These are phyloP conservation scores for Salpingus planirostris DNA, from an alignment of 2,888 invertebrate genomes.

Conservation along the genomic window DNA sequence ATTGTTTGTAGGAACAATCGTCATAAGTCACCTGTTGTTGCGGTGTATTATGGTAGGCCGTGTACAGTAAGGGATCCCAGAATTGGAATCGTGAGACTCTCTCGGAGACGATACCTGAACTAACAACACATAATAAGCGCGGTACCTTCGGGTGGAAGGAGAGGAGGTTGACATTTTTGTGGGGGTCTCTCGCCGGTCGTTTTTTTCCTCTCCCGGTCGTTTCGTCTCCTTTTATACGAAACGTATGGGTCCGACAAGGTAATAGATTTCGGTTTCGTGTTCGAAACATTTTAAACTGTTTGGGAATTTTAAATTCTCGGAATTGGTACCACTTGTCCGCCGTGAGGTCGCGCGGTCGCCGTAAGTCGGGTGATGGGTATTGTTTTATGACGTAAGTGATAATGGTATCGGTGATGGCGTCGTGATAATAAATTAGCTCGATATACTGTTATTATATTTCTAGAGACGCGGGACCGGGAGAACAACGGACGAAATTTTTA, in stretches of 20 bases:
- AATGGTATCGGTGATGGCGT: no score
- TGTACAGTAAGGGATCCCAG: no score
- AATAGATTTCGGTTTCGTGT: slow-evolving; percentile 42
- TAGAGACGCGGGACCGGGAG: no score
- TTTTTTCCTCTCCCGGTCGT: no score
- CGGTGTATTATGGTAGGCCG: no score
- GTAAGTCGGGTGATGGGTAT: no score
- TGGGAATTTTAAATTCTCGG: slow-evolving; percentile 40
- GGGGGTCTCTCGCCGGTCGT: slow-evolving; percentile 27
- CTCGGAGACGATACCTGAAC: slow-evolving; percentile 15
- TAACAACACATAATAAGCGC: no score
- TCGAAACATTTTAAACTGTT: slow-evolving; percentile 42
- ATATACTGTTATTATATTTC: no score
- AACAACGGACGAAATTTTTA: no score
- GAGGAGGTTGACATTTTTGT: slow-evolving; percentile 35
- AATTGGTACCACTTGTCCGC: slow-evolving; percentile 42
- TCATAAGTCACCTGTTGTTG: slow-evolving; percentile 39
- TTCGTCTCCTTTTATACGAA: no score
- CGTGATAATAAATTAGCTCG: no score
- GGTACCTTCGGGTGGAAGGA: slow-evolving; percentile 5
- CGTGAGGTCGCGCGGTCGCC: no score
- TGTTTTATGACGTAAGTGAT: slow-evolving; percentile 37
- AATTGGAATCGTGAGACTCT: slow-evolving; percentile 32
- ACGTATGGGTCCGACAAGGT: slow-evolving; percentile 36
- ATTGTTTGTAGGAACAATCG: slow-evolving; percentile 36